These are phyloP conservation scores for Buathra laborator DNA, from an alignment of 2,888 invertebrate genomes.

Conservation along the genomic window DNA sequence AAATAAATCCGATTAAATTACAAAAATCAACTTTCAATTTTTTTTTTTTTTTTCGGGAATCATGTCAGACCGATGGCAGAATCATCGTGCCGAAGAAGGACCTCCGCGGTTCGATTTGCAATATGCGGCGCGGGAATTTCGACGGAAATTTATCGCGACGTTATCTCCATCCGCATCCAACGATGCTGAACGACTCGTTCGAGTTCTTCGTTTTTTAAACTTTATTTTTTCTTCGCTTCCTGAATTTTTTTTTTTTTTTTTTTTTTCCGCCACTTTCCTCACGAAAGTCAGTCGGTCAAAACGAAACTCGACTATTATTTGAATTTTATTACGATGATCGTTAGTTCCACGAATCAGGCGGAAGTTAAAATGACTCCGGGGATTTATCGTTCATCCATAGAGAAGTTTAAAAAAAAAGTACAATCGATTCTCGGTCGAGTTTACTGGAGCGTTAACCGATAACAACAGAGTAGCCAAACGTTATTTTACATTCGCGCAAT, in stretches of 20 bases:
- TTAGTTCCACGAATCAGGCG: slow-evolving; percentile 38
- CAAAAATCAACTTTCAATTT: too few relatives aligned
- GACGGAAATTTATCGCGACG: slow-evolving; percentile 81
- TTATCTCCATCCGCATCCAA: slow-evolving; percentile 75
- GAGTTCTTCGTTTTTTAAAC: slow-evolving; percentile 76
- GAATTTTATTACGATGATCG: slow-evolving; percentile 26
- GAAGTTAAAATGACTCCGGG: slow-evolving; percentile 28
- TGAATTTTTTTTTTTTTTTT: slow-evolving; percentile 20
- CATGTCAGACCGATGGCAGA: too few relatives aligned
- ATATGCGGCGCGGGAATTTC: too few relatives aligned
- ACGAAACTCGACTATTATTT: slow-evolving; percentile 39
- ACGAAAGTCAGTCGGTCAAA: slow-evolving; percentile 42
- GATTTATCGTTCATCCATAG: slow-evolving; percentile 25
- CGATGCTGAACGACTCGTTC: slow-evolving; percentile 68
- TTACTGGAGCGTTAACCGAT: too few relatives aligned
- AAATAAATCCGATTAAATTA: too few relatives aligned
- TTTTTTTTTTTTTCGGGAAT: too few relatives aligned
- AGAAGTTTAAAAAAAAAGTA: slow-evolving; percentile 38
- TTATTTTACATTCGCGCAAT: slow-evolving; percentile 26
- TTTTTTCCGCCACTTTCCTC: neutral
- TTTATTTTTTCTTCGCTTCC: slow-evolving; percentile 67
- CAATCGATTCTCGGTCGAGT: neutral
- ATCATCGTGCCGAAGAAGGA: too few relatives aligned
- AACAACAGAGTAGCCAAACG: neutral
- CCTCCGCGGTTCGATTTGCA: too few relatives aligned